A percentile compares a stretch with the other conserved stretches of the same genome.
phyloP scores from a whole-genome alignment of 2,797 vertebrate genomes.

The Chrosomus eos region DNA sequence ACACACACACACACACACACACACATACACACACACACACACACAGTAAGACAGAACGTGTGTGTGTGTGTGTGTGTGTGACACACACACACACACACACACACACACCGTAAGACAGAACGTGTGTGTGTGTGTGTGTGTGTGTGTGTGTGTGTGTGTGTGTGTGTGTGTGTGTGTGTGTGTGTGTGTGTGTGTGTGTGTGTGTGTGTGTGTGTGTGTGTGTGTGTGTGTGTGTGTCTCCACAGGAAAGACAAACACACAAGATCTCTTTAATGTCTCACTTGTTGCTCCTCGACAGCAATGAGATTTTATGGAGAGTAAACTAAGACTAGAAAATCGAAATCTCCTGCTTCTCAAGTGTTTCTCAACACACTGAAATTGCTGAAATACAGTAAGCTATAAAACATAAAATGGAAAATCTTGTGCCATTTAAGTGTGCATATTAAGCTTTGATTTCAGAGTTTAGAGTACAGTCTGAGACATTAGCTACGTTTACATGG shows the following conservation, averaged over 20 bases:
- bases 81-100: not conserved
- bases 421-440: not conserved
- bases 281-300: not conserved
- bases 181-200: slow-evolving; percentile 3
- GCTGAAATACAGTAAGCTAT: not conserved
- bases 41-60: not conserved
- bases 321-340: not conserved
- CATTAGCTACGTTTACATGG: not conserved
- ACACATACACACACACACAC: not conserved
- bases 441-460: not conserved
- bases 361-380: no score
- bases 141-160: not conserved
- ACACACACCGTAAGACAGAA: not conserved
- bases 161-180: not conserved
- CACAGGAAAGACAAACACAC: not conserved
- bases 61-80: no score
- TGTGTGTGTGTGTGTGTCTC: not conserved
- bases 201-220: not conserved
- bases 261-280: slow-evolving; percentile 16
- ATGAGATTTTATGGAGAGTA: not conserved
- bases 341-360: not conserved
- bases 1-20: not conserved
- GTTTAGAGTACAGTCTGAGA: not conserved
- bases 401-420: not conserved
- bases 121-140: not conserved